Conservation (phyloP, 2,797 vertebrate genomes). For the Sternotherus odoratus region DNA sequence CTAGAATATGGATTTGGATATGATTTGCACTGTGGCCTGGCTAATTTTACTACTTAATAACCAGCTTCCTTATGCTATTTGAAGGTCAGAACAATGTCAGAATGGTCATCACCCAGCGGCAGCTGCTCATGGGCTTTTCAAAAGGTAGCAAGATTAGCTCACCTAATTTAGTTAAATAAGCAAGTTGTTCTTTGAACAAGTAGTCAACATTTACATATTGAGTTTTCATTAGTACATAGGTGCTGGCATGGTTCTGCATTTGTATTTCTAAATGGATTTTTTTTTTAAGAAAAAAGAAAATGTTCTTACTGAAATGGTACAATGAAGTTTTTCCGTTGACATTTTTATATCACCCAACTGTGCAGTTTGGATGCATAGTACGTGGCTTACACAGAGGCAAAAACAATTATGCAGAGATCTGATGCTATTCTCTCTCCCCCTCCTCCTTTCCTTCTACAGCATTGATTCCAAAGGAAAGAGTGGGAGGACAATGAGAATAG, state of each 20-base stretch:
- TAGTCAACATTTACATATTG: background rate
- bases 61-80: background rate
- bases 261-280: background rate
- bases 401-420: background rate
- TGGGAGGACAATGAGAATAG: background rate
- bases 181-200: background rate
- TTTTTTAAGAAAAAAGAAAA: too few relatives aligned
- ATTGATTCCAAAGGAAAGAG: background rate
- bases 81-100: background rate
- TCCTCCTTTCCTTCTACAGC: too few relatives aligned
- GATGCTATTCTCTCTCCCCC: background rate
- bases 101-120: background rate
- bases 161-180: background rate
- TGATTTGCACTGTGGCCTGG: background rate
- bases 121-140: background rate
- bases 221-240: background rate
- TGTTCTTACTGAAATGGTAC: background rate
- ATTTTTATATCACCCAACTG: background rate
- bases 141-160: background rate
- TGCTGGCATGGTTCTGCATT: background rate
- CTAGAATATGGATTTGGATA: background rate
- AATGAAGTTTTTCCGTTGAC: background rate
- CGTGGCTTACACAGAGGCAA: background rate
- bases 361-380: background rate
- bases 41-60: background rate